Evolutionary conservation across 2,888 invertebrate species (phyloP).

Genomic region (Cephus runcator): DNA sequence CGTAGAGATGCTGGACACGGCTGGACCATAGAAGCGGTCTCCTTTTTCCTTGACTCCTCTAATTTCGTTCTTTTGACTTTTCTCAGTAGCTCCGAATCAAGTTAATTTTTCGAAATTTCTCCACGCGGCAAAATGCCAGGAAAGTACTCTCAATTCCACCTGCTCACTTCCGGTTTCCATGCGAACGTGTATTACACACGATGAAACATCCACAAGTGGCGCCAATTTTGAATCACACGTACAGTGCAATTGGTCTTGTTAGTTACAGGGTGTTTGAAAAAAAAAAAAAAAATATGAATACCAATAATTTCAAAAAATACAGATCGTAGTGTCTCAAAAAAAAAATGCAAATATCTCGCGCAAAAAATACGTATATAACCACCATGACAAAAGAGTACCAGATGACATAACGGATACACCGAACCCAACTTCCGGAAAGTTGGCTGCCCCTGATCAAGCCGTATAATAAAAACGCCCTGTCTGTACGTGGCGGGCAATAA

Average conservation of each 20-base stretch:
- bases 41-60: background rate
- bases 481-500: background rate
- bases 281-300: background rate
- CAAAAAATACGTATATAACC: background rate
- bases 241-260: no score
- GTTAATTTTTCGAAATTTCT: background rate
- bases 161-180: background rate
- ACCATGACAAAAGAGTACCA: background rate
- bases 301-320: background rate
- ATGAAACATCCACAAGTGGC: background rate
- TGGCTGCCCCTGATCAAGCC: background rate
- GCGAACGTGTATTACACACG: background rate
- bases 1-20: background rate
- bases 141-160: background rate
- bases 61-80: background rate
- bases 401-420: background rate
- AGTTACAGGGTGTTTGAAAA: background rate
- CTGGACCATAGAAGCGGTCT: background rate
- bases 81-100: background rate
- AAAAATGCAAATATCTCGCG: background rate
- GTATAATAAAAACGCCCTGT: background rate
- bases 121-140: background rate
- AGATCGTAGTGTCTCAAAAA: background rate
- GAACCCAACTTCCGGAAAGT: background rate
- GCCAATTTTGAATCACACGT: background rate